Percentiles rank a stretch among this genome's conserved stretches.
Conservation (phyloP, 2,888 invertebrate genomes). For the Carabus problematicus region DNA sequence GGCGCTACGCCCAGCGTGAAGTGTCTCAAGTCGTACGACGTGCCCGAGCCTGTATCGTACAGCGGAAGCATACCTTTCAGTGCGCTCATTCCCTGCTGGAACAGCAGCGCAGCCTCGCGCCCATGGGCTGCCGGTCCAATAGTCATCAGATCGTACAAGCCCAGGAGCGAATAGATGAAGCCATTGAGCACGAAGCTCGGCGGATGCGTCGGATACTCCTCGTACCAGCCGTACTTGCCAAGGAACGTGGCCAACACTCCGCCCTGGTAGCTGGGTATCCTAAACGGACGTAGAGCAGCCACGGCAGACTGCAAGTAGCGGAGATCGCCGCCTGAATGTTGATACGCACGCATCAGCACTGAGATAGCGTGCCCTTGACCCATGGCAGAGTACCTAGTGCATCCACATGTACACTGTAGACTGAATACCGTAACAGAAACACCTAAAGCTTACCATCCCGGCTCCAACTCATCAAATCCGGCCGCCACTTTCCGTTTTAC, state of each 20-base stretch:
- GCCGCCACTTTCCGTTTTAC: conserved; percentile 77
- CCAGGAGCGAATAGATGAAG: conserved; percentile 96
- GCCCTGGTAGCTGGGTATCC: conserved; percentile 74
- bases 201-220: conserved; percentile 97
- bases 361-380: conserved; percentile 98
- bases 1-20: conserved; percentile 88
- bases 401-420: too few species aligned
- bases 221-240: conserved; percentile 92
- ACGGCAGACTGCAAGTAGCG: conserved; percentile 83
- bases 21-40: conserved; percentile 95
- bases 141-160: conserved; percentile 92
- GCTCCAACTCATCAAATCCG: conserved; percentile 77
- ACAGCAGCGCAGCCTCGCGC: conserved; percentile 77
- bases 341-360: conserved; percentile 89
- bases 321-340: conserved; percentile 77
- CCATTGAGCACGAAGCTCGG: conserved; percentile 96
- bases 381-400: conserved; percentile 90
- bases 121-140: conserved; percentile 75
- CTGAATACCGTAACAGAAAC: too few species aligned
- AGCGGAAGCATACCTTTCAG: conserved; percentile 84
- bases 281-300: conserved; percentile 80
- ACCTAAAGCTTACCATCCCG: conserved; percentile 84
- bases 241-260: conserved; percentile 88
- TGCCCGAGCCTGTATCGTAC: conserved; percentile 95
- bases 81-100: conserved; percentile 84